Base-by-base conservation (phyloP, 1,140 invertebrate genomes). In the Andricus grossulariae region DNA sequence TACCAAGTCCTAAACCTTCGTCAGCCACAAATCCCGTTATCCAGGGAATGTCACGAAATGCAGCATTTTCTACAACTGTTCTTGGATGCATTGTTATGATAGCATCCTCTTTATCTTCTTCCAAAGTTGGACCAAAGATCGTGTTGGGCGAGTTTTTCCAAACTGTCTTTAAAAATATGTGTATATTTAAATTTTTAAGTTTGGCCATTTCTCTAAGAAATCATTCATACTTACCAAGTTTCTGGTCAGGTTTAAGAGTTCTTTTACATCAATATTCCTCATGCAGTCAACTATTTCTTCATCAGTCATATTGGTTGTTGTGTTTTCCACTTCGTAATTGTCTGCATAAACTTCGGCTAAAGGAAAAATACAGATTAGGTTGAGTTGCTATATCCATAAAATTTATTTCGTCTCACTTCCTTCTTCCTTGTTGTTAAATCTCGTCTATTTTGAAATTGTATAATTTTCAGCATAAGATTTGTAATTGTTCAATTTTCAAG, bases 21-120 rank as follows among this genome's bases (percentile, higher is more conserved):
- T 90, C 87, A 25, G 76, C 21, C 4, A 79, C 79, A 0, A 88
- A 50, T 18, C 88, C 88, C 8, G 84, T 80, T 50, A 91, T 87
- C 79, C 83, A 87, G 8, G 91, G 90, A 76, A 91, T 86, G 70
- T 90, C 87, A 16, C 85, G 79, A 55, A 88, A 89, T 45, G 80
- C 39, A n/a, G 81, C 80, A 0, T 85, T 66, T 39, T 75, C 50
- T 7, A 89, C 60, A 12, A 51, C 71, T 60, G 50, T 72, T 21
- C 60, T 39, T 8, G 91, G 91, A 77, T 88, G 76, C 50, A 80
- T 74, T 8, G 85, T 89, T 32, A 92, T 39, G 1, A 89, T 76
- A 0, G 89, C 87, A 21, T 87, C 89, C 7, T 87, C 80, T 10
- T 78, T 82, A 3, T 88, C 85, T 7, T 76, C 71, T 73, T 91